Percentiles rank a stretch among this genome's conserved stretches.
Evolutionary conservation across 2,113 vertebrate species (phyloP).

Genomic region (Ovibos moschatus): DNA sequence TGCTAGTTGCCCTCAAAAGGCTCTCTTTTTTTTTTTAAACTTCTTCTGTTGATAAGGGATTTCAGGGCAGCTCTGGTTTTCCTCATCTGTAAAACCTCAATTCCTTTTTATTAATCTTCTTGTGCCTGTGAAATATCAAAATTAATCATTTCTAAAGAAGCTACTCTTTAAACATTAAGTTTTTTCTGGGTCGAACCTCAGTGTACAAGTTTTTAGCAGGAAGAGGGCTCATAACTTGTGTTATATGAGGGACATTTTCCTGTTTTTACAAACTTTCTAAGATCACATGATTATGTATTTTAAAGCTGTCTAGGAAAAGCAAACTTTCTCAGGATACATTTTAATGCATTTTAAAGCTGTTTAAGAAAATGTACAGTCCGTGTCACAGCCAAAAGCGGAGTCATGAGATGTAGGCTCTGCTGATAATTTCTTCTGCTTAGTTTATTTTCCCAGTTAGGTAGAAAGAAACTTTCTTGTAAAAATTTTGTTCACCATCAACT

Average conservation of each 20-base stretch:
- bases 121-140: slow-evolving; percentile 77
- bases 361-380: neutral
- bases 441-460: neutral
- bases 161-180: slow-evolving; percentile 59
- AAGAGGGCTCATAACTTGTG: slow-evolving; percentile 28
- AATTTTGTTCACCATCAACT: neutral
- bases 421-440: neutral
- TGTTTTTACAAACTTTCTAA: slow-evolving; percentile 18
- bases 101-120: slow-evolving; percentile 83
- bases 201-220: slow-evolving; percentile 21
- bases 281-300: neutral
- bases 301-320: slow-evolving; percentile 40
- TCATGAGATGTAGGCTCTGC: neutral
- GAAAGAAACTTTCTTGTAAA: neutral
- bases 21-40: slow-evolving; percentile 43
- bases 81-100: slow-evolving; percentile 81
- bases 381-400: neutral
- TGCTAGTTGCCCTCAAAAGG: slow-evolving; percentile 73
- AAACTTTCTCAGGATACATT: neutral
- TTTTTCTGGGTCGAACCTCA: slow-evolving; percentile 59
- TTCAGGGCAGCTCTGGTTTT: slow-evolving; percentile 83
- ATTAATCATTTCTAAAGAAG: slow-evolving; percentile 83
- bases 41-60: slow-evolving; percentile 81
- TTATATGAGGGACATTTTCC: slow-evolving; percentile 31
- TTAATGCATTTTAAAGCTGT: neutral